phyloP scores from a whole-genome alignment of 2,888 invertebrate genomes.

The Trisateles emortualis region DNA sequence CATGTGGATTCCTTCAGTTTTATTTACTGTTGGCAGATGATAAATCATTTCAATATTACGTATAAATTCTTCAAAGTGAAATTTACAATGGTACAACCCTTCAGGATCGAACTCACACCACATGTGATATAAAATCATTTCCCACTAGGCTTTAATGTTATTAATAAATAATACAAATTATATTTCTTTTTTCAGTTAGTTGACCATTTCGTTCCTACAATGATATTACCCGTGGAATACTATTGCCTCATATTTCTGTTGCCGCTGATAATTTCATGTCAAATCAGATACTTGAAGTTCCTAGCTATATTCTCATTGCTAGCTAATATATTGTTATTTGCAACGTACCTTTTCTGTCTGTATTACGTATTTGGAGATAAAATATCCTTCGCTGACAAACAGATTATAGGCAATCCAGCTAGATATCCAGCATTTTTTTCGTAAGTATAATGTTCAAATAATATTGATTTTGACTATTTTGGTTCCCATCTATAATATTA shows the following conservation, averaged over 20 bases:
- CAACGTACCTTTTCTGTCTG: conserved; percentile 94
- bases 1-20: too few species aligned
- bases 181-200: conserved; percentile 69
- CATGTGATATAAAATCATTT: too few species aligned
- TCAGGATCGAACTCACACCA: too few species aligned
- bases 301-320: conserved; percentile 95
- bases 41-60: too few species aligned
- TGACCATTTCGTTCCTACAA: conserved; percentile 69
- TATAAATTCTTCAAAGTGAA: too few species aligned
- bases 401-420: conserved; percentile 83
- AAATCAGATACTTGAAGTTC: conserved; percentile 91
- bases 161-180: too few species aligned
- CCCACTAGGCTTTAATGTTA: too few species aligned
- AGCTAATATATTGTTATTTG: conserved; percentile 94
- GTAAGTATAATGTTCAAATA: conserved; percentile 62
- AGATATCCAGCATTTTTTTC: conserved; percentile 95
- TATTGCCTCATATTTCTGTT: conserved; percentile 75
- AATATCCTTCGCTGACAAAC: conserved; percentile 79
- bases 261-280: conserved; percentile 74
- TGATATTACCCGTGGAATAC: conserved; percentile 71
- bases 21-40: too few species aligned
- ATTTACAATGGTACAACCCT: too few species aligned
- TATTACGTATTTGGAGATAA: conserved; percentile 91
- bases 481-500: too few species aligned
- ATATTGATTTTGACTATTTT: not conserved